Evolutionary conservation across 2,113 vertebrate genomes (phyloP), one percentile per base, ranked within the genome.

Genomic region (Ptyas mucosa): DNA sequence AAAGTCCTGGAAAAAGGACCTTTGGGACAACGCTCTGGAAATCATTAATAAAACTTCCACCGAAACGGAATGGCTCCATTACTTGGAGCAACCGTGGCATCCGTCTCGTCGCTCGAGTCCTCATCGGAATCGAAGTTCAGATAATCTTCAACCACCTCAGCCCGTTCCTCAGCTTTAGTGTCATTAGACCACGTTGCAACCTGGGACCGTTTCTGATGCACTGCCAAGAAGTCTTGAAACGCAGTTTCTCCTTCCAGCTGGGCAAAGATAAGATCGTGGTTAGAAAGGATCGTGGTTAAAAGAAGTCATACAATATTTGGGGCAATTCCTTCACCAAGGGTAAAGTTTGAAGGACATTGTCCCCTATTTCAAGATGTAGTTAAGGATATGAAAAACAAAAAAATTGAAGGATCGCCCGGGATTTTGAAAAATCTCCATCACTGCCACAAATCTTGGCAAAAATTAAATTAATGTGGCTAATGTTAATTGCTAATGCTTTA

Each of bases 171-270:
- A 3, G 8, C 94, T 92, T 97, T 89, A 0, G 96, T 97, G 53
- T 99, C 99, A 0, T 99, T 99, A 0, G 98, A 97, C 99, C 99
- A 99, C 0, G 98, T 99, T 61, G 98, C 98, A 4, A 94, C 98
- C 94, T 99, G 98, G 7, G 96, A 97, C 34, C 99, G 96, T 89
- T 98, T 99, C 97, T 99, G 98, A 96, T 99, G 99, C 39, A 98
- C 98, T 1, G 98, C 97, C 91, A 99, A 94, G 95, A 99, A 99
- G 97, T 99, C 99, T 96, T 97, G 98, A 96, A 99, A 99, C 2
- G 95, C 97, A 2, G 97, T 53, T 21, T 99, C 98, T 53, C 97
- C 96, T 94, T 98, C 97, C 93, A 99, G 97, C 99, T 99, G 97
- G 85, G 14, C 26, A 49, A 34, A 0, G 92, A 92, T 0, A 4